Conservation (phyloP, 1,140 invertebrate species). For the Sinonovacula constricta region DNA sequence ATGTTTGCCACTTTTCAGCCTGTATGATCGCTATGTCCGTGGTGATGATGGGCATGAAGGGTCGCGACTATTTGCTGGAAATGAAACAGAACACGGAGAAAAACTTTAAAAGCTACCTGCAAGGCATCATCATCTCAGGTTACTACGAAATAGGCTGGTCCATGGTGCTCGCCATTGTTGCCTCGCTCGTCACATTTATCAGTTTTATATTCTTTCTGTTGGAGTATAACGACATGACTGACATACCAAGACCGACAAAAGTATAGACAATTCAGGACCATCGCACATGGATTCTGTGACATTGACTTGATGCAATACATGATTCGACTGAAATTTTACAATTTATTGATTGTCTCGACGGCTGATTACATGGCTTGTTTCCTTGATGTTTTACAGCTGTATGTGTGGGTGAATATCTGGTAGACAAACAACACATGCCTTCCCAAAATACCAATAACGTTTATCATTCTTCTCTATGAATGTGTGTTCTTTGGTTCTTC, state of each 20-base stretch:
- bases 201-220: constrained; percentile 38
- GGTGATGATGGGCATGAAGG: constrained; percentile 48
- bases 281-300: too few species aligned
- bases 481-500: too few species aligned
- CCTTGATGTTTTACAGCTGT: too few species aligned
- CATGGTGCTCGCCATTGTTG: constrained; percentile 42
- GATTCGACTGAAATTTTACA: too few species aligned
- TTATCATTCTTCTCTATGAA: too few species aligned
- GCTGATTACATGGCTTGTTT: too few species aligned
- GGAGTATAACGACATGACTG: constrained; percentile 48
- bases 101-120: constrained; percentile 25
- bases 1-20: constrained; percentile 40
- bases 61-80: constrained; percentile 31
- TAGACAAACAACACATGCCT: too few species aligned
- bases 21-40: constrained; percentile 52
- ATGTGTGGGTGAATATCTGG: too few species aligned
- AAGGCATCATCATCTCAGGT: constrained; percentile 32
- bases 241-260: constrained; percentile 37
- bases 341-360: too few species aligned
- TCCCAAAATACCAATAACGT: too few species aligned
- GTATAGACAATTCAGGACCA: constrained; percentile 30
- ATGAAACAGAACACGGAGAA: constrained; percentile 30
- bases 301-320: too few species aligned
- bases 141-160: constrained; percentile 46
- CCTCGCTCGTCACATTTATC: constrained; percentile 37